phyloP scores from a whole-genome alignment of 2,113 vertebrate species.

The Chloroceryle aenea region DNA sequence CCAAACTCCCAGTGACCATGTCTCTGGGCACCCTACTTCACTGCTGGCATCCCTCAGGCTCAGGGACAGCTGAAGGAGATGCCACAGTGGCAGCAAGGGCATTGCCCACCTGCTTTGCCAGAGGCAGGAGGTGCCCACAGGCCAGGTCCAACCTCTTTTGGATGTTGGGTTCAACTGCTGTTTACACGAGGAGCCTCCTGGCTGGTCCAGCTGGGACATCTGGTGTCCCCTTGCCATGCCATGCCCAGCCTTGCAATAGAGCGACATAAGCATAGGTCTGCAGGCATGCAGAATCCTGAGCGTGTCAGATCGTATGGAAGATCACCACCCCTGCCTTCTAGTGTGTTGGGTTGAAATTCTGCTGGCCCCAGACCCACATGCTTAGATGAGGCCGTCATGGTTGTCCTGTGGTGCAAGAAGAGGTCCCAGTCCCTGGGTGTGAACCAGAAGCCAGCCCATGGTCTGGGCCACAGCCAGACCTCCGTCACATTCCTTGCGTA shows the following conservation, averaged over 20 bases:
- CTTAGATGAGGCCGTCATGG: not conserved
- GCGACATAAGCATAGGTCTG: not conserved
- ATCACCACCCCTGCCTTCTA: not conserved
- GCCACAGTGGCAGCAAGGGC: not conserved
- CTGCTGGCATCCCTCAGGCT: not conserved
- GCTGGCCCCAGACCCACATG: not conserved
- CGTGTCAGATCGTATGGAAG: not conserved
- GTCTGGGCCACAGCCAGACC: constrained; percentile 26
- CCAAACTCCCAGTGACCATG: not conserved
- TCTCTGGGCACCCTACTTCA: not conserved
- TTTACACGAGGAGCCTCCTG: not conserved
- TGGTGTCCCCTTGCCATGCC: not conserved
- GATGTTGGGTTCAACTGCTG: not conserved
- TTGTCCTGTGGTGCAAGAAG: not conserved
- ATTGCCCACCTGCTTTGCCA: not conserved
- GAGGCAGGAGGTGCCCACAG: not conserved
- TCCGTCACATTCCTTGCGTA: not conserved
- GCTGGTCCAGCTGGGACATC: not conserved
- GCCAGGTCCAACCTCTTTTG: not conserved
- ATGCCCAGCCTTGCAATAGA: not conserved
- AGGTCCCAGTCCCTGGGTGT: not conserved
- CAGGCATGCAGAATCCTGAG: not conserved
- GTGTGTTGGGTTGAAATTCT: not conserved
- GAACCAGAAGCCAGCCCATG: not conserved
- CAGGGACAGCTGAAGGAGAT: not conserved